phyloP scores from a whole-genome alignment of 1,140 invertebrate species.

The Trichonephila inaurata region DNA sequence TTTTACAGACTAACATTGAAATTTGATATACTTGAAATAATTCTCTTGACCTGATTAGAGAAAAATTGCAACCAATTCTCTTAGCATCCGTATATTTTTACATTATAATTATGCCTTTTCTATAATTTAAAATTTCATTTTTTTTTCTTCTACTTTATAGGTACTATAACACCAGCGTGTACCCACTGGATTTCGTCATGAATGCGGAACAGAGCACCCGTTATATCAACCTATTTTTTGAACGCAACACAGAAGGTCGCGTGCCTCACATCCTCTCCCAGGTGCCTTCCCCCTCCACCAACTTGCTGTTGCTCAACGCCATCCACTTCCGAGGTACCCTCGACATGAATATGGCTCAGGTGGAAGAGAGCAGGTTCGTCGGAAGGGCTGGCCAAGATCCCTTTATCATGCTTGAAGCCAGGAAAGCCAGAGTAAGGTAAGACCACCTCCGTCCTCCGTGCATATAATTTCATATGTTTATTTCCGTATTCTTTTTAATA shows the following conservation, averaged over 20 bases:
- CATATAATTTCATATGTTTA: too few relatives aligned
- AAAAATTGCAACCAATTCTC: too few relatives aligned
- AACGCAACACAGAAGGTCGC: constrained; percentile 79
- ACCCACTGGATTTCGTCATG: constrained; percentile 78
- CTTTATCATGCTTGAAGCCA: constrained; percentile 63
- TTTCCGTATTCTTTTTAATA: too few relatives aligned
- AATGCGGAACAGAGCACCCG: constrained; percentile 78
- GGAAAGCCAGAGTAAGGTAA: constrained; percentile 67
- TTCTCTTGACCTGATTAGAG: too few relatives aligned
- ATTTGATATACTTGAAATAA: too few relatives aligned
- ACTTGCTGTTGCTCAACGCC: constrained; percentile 77
- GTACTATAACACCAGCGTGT: constrained; percentile 79
- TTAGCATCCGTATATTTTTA: too few relatives aligned
- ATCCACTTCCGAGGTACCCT: constrained; percentile 77
- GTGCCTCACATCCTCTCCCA: constrained; percentile 79
- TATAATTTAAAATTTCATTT: too few relatives aligned
- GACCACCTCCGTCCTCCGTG: not conserved
- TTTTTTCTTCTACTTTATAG: not conserved
- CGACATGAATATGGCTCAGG: constrained; percentile 77
- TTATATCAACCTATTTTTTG: constrained; percentile 80
- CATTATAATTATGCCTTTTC: too few relatives aligned
- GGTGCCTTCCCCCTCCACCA: constrained; percentile 65
- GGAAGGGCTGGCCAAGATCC: constrained; percentile 22
- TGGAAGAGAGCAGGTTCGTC: constrained; percentile 6
- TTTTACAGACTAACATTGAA: too few relatives aligned